Evolutionary conservation across 2,797 vertebrate genomes (phyloP).

Genomic region (Acipenser ruthenus): DNA sequence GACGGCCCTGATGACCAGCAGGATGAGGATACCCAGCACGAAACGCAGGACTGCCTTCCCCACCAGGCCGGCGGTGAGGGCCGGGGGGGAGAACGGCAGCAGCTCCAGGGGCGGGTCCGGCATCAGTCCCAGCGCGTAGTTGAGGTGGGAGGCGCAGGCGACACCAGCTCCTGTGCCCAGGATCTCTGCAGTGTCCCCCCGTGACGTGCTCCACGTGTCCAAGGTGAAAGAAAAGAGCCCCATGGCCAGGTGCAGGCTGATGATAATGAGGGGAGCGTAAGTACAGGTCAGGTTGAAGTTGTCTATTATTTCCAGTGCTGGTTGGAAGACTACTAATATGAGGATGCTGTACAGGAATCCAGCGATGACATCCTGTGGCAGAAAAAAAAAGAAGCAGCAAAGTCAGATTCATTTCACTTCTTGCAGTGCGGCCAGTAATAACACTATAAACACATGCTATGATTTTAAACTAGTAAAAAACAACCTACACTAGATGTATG

Average conservation of each 20-base stretch:
- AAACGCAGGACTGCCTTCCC: constrained; percentile 57
- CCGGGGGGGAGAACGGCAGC: constrained; percentile 59
- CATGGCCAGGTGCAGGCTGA: constrained; percentile 73
- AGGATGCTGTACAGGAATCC: constrained; percentile 82
- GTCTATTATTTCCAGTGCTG: constrained; percentile 76
- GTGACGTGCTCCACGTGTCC: constrained; percentile 94
- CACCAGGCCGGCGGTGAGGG: constrained; percentile 52
- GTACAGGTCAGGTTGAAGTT: constrained; percentile 73
- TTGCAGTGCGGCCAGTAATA: too few species aligned
- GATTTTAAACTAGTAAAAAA: too few species aligned
- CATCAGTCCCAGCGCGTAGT: constrained; percentile 61
- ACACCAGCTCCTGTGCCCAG: constrained; percentile 86
- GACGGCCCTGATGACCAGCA: constrained; percentile 58
- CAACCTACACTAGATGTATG: too few species aligned
- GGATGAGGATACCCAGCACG: constrained; percentile 65
- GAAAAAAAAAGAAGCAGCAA: constrained; percentile 20
- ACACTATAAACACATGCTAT: too few species aligned
- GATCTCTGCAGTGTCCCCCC: constrained; percentile 92
- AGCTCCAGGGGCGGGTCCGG: constrained; percentile 53
- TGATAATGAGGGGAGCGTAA: constrained; percentile 75
- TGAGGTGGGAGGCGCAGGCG: constrained; percentile 77
- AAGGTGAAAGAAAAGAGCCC: constrained; percentile 91
- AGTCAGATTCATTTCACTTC: too few species aligned
- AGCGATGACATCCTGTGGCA: constrained; percentile 78
- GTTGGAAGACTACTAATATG: constrained; percentile 78